phyloP scores from a whole-genome alignment of 2,888 invertebrate species.

The Erannis defoliaria region DNA sequence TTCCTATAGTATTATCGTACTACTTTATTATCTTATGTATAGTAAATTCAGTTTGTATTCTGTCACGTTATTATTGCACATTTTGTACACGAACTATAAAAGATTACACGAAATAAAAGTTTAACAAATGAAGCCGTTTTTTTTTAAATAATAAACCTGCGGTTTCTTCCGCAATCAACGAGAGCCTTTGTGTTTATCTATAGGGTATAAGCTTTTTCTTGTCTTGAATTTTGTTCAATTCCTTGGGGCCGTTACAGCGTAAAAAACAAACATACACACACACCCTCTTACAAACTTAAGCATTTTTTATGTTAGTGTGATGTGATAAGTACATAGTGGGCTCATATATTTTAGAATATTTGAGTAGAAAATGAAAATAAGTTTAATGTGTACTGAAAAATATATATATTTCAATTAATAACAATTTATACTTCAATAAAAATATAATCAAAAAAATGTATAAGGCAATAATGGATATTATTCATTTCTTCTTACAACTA shows the following conservation, averaged over 20 bases:
- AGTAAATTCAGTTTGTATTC: slow-evolving; percentile 74
- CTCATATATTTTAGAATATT: no score
- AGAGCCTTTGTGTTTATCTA: no score
- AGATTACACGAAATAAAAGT: slow-evolving; percentile 80
- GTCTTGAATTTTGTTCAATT: no score
- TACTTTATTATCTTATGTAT: slow-evolving; percentile 69
- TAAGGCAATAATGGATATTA: neutral
- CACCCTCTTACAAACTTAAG: no score
- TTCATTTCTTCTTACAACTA: neutral
- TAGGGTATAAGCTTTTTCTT: no score
- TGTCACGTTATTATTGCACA: slow-evolving; percentile 82
- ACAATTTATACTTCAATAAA: neutral
- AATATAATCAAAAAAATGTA: neutral
- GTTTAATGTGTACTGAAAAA: neutral
- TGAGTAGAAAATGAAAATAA: neutral
- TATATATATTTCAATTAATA: no score
- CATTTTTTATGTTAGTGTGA: no score
- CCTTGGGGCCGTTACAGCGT: no score
- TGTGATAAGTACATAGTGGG: no score
- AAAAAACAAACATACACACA: neutral
- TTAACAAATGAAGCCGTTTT: slow-evolving; percentile 65
- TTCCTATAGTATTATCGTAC: slow-evolving; percentile 65
- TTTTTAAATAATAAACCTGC: no score
- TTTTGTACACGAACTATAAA: slow-evolving; percentile 81
- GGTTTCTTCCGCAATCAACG: no score